A percentile compares a stretch with the other conserved stretches of the same genome.
phyloP scores from a whole-genome alignment of 2,113 vertebrate genomes.

The Varanus komodoensis region DNA sequence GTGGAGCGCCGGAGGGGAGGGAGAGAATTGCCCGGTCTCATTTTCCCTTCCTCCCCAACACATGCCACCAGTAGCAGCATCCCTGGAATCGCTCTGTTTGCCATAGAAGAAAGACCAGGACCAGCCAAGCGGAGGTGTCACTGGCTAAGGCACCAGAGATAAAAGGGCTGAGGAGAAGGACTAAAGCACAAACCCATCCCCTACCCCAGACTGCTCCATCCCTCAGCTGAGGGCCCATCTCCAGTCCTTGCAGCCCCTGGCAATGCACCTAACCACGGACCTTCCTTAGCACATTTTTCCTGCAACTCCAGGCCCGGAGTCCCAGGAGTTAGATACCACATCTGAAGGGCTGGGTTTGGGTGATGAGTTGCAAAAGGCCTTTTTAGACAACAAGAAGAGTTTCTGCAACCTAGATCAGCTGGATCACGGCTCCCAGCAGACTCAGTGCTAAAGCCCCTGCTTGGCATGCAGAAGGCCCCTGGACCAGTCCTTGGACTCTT shows the following conservation, averaged over 20 bases:
- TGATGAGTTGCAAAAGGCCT: not conserved
- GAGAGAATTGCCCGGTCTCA: no score
- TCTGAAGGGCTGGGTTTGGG: not conserved
- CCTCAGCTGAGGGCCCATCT: not conserved
- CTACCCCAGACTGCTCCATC: not conserved
- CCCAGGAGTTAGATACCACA: not conserved
- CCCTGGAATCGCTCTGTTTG: not conserved
- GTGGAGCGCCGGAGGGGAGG: not conserved
- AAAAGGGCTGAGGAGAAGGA: no score
- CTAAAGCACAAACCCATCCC: not conserved
- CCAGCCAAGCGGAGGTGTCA: not conserved
- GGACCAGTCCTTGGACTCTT: no score
- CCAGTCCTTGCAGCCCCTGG: not conserved
- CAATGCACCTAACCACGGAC: not conserved
- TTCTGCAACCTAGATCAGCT: not conserved
- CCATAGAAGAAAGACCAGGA: not conserved
- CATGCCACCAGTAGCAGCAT: not conserved
- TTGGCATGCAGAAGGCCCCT: no score
- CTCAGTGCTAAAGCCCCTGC: no score
- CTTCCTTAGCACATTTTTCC: not conserved
- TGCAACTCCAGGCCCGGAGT: not conserved
- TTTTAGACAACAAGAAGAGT: not conserved
- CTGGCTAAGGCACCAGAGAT: rapidly evolving
- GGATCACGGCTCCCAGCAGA: no score
- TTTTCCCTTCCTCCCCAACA: not conserved